Conservation (phyloP, 2,888 invertebrate species). For the Melieria crassipennis region DNA sequence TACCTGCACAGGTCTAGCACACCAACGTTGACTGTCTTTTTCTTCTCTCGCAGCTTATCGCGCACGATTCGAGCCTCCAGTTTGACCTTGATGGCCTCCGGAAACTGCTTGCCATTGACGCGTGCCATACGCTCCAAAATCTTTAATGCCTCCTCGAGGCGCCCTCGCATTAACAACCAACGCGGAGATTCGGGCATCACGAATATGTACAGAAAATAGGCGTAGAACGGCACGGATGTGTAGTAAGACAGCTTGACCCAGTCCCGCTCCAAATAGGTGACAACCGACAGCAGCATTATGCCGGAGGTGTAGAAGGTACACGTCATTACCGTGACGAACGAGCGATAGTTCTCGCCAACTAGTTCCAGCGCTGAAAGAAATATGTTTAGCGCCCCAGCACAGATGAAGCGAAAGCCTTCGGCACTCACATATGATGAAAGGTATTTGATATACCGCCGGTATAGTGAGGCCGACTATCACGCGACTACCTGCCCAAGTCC, state of each 20-base stretch:
- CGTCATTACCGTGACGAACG: conserved; percentile 92
- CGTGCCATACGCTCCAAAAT: conserved; percentile 81
- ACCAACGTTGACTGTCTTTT: conserved; percentile 66
- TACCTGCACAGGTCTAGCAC: conserved; percentile 62
- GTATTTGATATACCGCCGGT: conserved; percentile 93
- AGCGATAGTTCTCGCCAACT: conserved; percentile 90
- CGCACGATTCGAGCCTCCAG: conserved; percentile 78
- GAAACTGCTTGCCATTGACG: conserved; percentile 80
- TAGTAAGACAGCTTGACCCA: conserved; percentile 84
- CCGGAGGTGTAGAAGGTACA: conserved; percentile 91
- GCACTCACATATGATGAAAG: conserved; percentile 89
- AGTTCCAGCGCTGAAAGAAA: conserved; percentile 81
- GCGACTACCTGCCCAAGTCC: conserved; percentile 85
- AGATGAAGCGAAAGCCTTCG: not conserved
- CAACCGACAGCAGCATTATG: conserved; percentile 81
- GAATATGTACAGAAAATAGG: conserved; percentile 86
- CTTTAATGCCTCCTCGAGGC: conserved; percentile 82
- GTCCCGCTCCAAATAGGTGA: conserved; percentile 86
- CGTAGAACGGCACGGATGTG: conserved; percentile 85
- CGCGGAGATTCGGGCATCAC: conserved; percentile 91
- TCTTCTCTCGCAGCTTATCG: conserved; percentile 71
- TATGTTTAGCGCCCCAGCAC: conserved; percentile 8
- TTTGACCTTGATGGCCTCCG: conserved; percentile 76
- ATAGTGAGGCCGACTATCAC: conserved; percentile 89
- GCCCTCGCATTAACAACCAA: conserved; percentile 87